phyloP scores from a whole-genome alignment of 2,888 invertebrate genomes.

The Lamellibrachia columna region DNA sequence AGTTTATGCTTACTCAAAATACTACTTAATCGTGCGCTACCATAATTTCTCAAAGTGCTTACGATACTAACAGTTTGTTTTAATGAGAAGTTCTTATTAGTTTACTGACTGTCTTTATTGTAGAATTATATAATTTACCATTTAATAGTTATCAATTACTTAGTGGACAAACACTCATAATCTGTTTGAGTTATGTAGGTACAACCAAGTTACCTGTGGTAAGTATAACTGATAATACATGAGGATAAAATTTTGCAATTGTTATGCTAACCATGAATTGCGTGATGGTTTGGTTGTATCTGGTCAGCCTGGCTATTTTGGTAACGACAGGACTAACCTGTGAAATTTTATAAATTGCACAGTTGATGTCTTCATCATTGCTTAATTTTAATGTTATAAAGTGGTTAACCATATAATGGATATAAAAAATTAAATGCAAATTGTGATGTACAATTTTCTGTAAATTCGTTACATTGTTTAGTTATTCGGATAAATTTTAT shows the following conservation, averaged over 20 bases:
- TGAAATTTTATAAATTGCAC: neutral
- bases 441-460: neutral
- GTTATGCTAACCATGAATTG: neutral
- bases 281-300: neutral
- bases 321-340: neutral
- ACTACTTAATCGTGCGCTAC: no score
- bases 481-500: neutral
- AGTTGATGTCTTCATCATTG: neutral
- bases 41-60: no score
- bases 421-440: neutral
- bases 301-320: neutral
- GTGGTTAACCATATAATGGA: neutral
- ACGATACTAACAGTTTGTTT: no score
- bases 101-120: no score
- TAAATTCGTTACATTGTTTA: neutral
- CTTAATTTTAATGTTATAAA: neutral
- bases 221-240: constrained; percentile 4
- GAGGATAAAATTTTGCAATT: neutral
- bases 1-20: no score
- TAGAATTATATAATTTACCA: no score
- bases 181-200: neutral
- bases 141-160: no score
- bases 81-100: no score
- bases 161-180: neutral
- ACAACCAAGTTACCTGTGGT: constrained; percentile 6